Evolutionary conservation across 1,140 invertebrate species (phyloP).

Genomic region (Trichonephila clavata): DNA sequence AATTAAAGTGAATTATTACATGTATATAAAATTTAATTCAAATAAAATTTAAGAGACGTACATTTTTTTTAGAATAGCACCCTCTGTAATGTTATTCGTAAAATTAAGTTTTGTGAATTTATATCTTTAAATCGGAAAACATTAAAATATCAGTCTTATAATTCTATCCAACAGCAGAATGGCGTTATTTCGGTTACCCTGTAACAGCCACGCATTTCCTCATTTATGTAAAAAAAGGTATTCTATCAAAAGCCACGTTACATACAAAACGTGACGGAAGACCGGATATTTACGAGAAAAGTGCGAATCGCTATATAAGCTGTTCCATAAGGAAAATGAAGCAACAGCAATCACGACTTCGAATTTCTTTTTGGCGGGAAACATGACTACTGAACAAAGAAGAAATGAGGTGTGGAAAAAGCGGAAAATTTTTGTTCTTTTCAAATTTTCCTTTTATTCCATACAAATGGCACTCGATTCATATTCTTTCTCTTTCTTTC

Average conservation of each 20-base stretch:
- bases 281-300: background rate
- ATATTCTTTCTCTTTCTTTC: background rate
- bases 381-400: background rate
- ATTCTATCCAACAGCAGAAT: too few relatives aligned
- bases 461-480: background rate
- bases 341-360: background rate
- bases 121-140: too few relatives aligned
- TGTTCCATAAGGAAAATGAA: background rate
- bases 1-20: too few relatives aligned
- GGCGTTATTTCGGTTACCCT: background rate
- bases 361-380: background rate
- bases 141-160: too few relatives aligned
- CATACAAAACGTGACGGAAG: background rate
- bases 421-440: background rate
- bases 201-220: background rate
- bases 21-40: too few relatives aligned
- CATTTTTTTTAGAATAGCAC: too few relatives aligned
- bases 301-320: background rate
- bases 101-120: too few relatives aligned
- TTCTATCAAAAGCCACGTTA: background rate
- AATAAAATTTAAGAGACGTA: too few relatives aligned
- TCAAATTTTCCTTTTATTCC: background rate
- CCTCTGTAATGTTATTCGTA: too few relatives aligned
- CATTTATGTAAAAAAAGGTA: background rate
- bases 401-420: slow-evolving; percentile 4